Conservation (phyloP, 2,113 vertebrate species). For the Ancistrus triradiatus region DNA sequence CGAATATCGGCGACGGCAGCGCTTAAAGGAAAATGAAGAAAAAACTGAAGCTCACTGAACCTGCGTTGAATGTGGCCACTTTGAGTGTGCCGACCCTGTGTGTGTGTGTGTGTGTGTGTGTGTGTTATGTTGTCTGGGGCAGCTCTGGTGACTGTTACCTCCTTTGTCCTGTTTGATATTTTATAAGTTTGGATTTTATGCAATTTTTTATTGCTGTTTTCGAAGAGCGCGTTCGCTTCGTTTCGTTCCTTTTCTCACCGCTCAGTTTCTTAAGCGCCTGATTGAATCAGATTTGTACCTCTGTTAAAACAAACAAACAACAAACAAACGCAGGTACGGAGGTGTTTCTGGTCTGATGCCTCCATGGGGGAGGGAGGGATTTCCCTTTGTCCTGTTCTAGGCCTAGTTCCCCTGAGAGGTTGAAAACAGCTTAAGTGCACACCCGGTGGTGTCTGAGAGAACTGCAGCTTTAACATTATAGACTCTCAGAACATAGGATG, state of each 20-base stretch:
- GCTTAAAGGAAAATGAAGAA: conserved; percentile 23
- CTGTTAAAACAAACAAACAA: too few species aligned
- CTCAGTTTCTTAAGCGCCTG: conserved; percentile 10
- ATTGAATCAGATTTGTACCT: not conserved
- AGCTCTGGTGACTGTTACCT: conserved; percentile 65
- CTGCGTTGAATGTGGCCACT: not conserved
- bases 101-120: conserved; percentile 25
- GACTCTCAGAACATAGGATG: too few species aligned
- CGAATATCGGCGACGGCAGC: not conserved
- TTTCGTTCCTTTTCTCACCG: conserved; percentile 27
- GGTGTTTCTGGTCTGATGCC: too few species aligned
- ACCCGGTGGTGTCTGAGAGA: too few species aligned
- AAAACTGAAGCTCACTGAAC: not conserved
- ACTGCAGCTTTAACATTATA: too few species aligned
- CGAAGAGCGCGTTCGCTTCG: conserved; percentile 6
- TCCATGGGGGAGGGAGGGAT: too few species aligned
- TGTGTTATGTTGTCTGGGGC: conserved; percentile 53
- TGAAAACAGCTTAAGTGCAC: too few species aligned
- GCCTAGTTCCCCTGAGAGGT: too few species aligned
- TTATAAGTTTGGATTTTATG: conserved; percentile 40
- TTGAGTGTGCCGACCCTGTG: not conserved
- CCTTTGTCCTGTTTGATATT: conserved; percentile 51
- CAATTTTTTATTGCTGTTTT: conserved; percentile 25
- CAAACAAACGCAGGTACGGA: too few species aligned
- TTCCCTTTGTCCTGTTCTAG: too few species aligned